phyloP scores from a whole-genome alignment of 1,140 invertebrate genomes.

The Stegodyphus dumicola region DNA sequence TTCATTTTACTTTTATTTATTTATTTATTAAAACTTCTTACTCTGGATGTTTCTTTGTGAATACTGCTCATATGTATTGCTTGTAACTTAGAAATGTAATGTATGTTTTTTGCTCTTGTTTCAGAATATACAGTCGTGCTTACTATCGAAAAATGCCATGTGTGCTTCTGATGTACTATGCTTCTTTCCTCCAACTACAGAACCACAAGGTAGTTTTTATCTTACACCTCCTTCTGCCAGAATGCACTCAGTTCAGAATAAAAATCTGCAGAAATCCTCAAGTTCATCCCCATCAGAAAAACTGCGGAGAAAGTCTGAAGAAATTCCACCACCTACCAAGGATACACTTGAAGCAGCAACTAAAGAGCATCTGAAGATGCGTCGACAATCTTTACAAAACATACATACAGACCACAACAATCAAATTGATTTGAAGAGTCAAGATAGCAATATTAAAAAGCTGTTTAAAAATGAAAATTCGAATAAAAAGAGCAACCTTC shows the following conservation, averaged over 20 bases:
- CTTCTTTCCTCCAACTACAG: conserved; percentile 33
- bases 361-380: neutral
- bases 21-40: too few species aligned
- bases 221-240: conserved; percentile 56
- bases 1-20: too few species aligned
- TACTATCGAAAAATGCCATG: conserved; percentile 6
- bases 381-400: neutral
- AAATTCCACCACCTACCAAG: neutral
- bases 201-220: conserved; percentile 24
- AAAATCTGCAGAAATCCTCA: neutral
- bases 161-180: conserved; percentile 37
- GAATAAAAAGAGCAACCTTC: neutral
- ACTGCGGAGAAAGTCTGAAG: conserved; percentile 24
- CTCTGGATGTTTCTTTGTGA: too few species aligned
- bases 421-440: too few species aligned
- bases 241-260: conserved; percentile 16
- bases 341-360: neutral
- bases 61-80: too few species aligned
- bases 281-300: neutral
- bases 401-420: too few species aligned
- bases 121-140: conserved; percentile 37
- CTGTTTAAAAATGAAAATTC: neutral
- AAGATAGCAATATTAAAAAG: too few species aligned
- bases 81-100: too few species aligned
- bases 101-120: neutral